Evolutionary conservation across 2,797 vertebrate genomes (phyloP).

Genomic region (Sebastes hopkinsi): DNA sequence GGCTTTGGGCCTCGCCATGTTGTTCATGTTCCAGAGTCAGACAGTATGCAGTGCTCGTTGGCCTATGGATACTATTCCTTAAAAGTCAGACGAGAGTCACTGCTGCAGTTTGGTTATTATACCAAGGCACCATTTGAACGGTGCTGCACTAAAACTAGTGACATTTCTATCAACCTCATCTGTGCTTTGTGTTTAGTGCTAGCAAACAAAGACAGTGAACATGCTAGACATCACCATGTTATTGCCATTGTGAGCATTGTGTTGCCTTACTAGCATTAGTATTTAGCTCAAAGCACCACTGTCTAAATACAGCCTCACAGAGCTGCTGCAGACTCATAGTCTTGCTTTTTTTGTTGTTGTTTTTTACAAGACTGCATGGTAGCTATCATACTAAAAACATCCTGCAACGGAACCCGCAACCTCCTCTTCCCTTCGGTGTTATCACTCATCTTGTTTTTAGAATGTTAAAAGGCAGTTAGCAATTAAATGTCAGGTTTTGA

Average conservation of each 20-base stretch:
- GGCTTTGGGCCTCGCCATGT: background rate
- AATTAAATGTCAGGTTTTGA: conserved; percentile 35
- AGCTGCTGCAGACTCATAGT: background rate
- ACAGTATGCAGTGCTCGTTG: background rate
- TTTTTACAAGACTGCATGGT: background rate
- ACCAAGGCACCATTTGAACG: background rate
- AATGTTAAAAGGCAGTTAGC: conserved; percentile 20
- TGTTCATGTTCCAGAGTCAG: background rate
- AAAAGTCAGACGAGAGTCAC: background rate
- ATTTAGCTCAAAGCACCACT: background rate
- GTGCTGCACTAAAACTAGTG: background rate
- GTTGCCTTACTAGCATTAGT: background rate
- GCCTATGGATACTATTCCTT: background rate
- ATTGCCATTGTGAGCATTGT: background rate
- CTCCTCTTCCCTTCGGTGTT: conserved; percentile 11
- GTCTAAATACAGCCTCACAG: background rate
- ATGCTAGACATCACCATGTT: background rate
- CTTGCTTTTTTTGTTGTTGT: background rate
- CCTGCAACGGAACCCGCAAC: conserved; percentile 27
- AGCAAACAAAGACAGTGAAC: background rate
- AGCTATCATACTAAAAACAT: conserved; percentile 39
- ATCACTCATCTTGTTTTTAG: conserved; percentile 31
- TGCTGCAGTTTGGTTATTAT: background rate
- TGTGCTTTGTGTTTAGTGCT: background rate
- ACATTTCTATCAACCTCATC: background rate